phyloP scores from a whole-genome alignment of 2,797 vertebrate species.

The Melanotaenia boesemani region DNA sequence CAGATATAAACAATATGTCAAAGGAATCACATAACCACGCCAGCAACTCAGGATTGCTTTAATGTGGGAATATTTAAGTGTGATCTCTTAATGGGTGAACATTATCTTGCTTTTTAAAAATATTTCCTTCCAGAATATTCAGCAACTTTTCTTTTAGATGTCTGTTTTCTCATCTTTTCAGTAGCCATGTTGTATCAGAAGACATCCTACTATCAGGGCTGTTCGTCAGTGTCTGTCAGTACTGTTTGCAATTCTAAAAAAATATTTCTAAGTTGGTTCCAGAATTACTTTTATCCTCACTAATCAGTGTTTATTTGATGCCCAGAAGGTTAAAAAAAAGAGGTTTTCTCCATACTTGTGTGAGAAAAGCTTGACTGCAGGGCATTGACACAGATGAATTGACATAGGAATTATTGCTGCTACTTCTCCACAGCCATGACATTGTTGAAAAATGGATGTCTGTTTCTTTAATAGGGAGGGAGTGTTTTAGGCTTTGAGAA shows the following conservation, averaged over 20 bases:
- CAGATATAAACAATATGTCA: neutral
- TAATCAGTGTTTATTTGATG: neutral
- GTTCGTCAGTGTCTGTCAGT: neutral
- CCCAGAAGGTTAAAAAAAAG: neutral
- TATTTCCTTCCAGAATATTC: neutral
- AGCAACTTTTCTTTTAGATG: neutral
- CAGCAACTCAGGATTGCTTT: neutral
- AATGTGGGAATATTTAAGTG: neutral
- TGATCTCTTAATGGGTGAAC: neutral
- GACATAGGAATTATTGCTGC: neutral
- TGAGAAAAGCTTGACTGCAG: neutral
- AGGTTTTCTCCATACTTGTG: neutral
- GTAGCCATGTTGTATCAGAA: neutral
- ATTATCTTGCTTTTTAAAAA: too few species aligned
- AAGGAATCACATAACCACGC: neutral
- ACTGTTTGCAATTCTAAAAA: neutral
- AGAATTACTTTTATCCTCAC: neutral
- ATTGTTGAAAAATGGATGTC: neutral
- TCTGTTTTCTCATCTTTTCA: neutral
- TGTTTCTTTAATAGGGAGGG: conserved; percentile 2
- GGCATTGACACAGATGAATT: neutral
- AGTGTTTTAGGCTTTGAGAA: neutral
- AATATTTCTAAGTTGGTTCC: neutral
- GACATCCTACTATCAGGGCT: neutral
- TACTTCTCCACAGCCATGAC: neutral